A percentile compares a stretch with the other conserved stretches of the same genome.
These are phyloP conservation scores for Camponotus vicinus DNA, from an alignment of 1,140 invertebrate genomes.

Conservation along the genomic window DNA sequence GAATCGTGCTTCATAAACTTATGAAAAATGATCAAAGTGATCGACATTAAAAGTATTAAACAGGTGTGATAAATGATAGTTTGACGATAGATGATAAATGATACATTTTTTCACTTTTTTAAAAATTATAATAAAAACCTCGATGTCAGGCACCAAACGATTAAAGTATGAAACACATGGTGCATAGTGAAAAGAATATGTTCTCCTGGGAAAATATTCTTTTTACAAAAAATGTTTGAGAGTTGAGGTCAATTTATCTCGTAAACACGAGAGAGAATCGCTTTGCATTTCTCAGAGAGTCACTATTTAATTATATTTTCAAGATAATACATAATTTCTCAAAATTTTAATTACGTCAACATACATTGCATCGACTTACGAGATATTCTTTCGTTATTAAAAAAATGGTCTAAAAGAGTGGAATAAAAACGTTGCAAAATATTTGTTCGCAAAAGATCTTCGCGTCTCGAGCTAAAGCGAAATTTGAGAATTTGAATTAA, in stretches of 20 bases:
- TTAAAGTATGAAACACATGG: slow-evolving; percentile 15
- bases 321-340: no score
- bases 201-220: slow-evolving; percentile 13
- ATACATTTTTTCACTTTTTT: background rate
- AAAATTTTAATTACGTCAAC: no score
- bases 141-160: background rate
- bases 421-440: background rate
- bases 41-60: background rate
- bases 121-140: background rate
- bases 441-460: background rate
- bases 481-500: background rate
- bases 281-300: background rate
- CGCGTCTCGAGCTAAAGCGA: background rate
- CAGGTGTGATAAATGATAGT: background rate
- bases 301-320: background rate
- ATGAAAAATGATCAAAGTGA: background rate
- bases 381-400: no score
- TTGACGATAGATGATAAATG: no score
- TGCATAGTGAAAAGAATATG: slow-evolving; percentile 11
- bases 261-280: slow-evolving; percentile 66
- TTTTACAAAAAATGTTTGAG: slow-evolving; percentile 40
- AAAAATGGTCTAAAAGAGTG: no score
- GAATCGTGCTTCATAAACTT: background rate
- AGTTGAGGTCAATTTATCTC: slow-evolving; percentile 50
- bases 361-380: no score